A percentile compares a stretch with the other conserved stretches of the same genome.
Conservation (phyloP, 2,797 vertebrate species). For the Echeneis naucrates region DNA sequence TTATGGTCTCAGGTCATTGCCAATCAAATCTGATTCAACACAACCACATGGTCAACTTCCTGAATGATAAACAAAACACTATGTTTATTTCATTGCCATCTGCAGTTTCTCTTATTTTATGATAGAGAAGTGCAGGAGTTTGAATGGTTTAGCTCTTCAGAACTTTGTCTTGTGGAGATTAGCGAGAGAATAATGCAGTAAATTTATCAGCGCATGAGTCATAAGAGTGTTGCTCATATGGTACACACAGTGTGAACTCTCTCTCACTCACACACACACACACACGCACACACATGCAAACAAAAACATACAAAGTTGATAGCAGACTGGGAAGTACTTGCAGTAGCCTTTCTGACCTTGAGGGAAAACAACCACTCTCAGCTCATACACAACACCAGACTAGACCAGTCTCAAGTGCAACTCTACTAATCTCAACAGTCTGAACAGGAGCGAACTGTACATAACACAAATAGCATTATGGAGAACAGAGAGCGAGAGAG, state of each 20-base stretch:
- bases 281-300: background rate
- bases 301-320: conserved; percentile 46
- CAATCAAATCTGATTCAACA: too few species aligned
- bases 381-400: background rate
- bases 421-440: background rate
- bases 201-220: background rate
- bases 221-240: background rate
- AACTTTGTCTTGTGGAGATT: too few species aligned
- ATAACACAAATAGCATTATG: background rate
- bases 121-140: too few species aligned
- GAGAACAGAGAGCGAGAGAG: background rate
- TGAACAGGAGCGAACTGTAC: background rate
- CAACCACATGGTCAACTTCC: too few species aligned
- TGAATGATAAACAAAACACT: too few species aligned
- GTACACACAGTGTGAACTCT: background rate
- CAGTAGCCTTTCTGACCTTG: conserved; percentile 53
- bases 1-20: too few species aligned
- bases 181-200: background rate
- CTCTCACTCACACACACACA: background rate
- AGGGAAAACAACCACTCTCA: conserved; percentile 27
- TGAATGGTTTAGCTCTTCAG: background rate
- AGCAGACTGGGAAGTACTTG: conserved; percentile 39
- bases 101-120: too few species aligned
- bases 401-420: background rate
- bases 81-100: too few species aligned